Evolutionary conservation across 2,888 invertebrate species (phyloP).

Genomic region (Ischnus inquisitorius): DNA sequence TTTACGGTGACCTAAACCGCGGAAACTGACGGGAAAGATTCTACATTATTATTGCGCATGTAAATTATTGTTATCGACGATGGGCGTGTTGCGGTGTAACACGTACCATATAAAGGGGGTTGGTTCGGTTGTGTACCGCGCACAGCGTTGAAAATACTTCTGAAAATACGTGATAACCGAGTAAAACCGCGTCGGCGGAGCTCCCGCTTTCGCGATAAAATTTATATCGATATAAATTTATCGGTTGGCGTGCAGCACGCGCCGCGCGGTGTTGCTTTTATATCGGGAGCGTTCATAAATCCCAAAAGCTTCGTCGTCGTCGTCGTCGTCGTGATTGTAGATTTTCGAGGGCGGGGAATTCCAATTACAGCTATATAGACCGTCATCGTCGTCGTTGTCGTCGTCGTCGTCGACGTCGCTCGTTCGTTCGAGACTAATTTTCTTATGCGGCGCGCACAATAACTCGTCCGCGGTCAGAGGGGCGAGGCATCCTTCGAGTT

Average conservation of each 20-base stretch:
- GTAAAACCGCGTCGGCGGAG: constrained; percentile 17
- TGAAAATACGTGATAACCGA: constrained; percentile 68
- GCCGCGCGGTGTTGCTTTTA: constrained; percentile 47
- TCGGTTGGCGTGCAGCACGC: constrained; percentile 66
- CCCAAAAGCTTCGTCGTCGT: background rate
- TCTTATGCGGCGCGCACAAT: constrained; percentile 30
- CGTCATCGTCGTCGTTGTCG: constrained; percentile 42
- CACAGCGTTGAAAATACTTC: constrained; percentile 30
- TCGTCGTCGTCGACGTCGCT: constrained; percentile 7
- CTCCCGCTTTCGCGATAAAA: constrained; percentile 58
- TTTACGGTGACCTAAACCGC: background rate
- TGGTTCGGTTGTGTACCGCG: background rate
- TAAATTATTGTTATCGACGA: constrained; percentile 53
- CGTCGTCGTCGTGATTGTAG: constrained; percentile 16
- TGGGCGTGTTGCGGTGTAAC: constrained; percentile 34
- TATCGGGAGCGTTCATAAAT: constrained; percentile 56
- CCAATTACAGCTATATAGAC: constrained; percentile 57
- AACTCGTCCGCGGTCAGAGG: constrained; percentile 38
- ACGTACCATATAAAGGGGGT: constrained; percentile 35
- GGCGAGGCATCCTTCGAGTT: constrained; percentile 20
- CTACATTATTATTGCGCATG: constrained; percentile 43
- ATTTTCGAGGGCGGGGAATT: constrained; percentile 49
- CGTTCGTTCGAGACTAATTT: constrained; percentile 57
- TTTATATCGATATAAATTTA: constrained; percentile 68
- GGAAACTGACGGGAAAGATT: constrained; percentile 15